Evolutionary conservation across 2,888 invertebrate genomes (phyloP).

Genomic region (Amiota minor): DNA sequence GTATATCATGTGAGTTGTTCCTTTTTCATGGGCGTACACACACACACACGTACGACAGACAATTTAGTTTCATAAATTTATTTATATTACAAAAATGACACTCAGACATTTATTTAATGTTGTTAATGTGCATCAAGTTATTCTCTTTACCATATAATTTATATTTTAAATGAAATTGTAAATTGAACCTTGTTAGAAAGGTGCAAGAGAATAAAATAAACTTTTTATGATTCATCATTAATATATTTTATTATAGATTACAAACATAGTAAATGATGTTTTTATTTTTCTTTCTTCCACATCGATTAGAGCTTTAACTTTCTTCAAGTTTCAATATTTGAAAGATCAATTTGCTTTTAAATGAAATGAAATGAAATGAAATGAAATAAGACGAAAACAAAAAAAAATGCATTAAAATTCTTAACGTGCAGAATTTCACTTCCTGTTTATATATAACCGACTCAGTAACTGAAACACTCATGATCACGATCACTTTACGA

Average conservation of each 20-base stretch:
- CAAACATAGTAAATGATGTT: no score
- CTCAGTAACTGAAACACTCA: neutral
- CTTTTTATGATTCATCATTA: no score
- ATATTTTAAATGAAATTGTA: neutral
- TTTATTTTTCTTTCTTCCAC: no score
- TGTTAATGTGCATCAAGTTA: neutral
- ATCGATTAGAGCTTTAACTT: neutral
- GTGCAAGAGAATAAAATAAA: neutral
- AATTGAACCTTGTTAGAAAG: neutral
- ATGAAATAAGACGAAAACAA: no score
- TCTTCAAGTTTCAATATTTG: neutral
- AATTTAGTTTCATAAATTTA: neutral
- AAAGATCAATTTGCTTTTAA: no score
- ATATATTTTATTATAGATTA: no score
- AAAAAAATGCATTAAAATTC: no score
- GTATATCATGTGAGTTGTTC: neutral
- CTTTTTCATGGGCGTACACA: no score
- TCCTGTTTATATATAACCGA: neutral
- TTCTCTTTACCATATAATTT: neutral
- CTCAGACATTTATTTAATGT: slow-evolving; percentile 1
- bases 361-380: no score
- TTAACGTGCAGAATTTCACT: neutral
- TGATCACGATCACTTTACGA: neutral
- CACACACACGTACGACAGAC: no score
- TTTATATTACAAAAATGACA: slow-evolving; percentile 7